Conservation (phyloP, 2,888 invertebrate genomes). For the Cylloceria caligata region DNA sequence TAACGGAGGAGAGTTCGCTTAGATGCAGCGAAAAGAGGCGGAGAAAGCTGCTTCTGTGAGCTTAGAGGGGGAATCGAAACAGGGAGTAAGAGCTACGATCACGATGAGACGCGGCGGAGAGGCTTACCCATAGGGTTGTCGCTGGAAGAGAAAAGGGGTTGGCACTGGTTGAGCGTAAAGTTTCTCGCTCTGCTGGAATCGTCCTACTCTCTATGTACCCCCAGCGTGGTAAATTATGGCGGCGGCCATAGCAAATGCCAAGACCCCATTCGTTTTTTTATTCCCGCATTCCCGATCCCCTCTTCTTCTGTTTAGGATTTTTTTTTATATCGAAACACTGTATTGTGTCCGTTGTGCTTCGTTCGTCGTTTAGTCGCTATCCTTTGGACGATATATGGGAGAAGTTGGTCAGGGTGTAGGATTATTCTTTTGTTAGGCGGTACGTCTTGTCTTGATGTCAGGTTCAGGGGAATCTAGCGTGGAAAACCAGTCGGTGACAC, state of each 20-base stretch:
- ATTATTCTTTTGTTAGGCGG: slow-evolving; percentile 43
- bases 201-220: slow-evolving; percentile 40
- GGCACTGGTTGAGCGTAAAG: slow-evolving; percentile 13
- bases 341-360: neutral
- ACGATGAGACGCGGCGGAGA: neutral
- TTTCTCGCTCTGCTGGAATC: slow-evolving; percentile 1
- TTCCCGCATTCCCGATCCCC: slow-evolving; percentile 3
- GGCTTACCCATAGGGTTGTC: slow-evolving; percentile 13
- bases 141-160: slow-evolving; percentile 22
- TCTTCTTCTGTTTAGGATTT: neutral
- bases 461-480: neutral
- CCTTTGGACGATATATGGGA: neutral
- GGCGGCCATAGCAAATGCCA: slow-evolving; percentile 67
- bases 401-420: neutral
- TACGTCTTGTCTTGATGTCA: slow-evolving; percentile 18
- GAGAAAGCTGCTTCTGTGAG: slow-evolving; percentile 35
- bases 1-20: slow-evolving; percentile 1
- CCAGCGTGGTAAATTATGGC: slow-evolving; percentile 65
- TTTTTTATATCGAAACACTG: neutral
- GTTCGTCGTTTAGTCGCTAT: neutral
- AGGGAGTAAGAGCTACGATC: slow-evolving; percentile 4
- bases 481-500: slow-evolving; percentile 11
- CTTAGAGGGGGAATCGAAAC: neutral
- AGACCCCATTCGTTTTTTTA: slow-evolving; percentile 1
- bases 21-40: slow-evolving; percentile 50